Percentiles rank a stretch among this genome's conserved stretches.
phyloP scores from a whole-genome alignment of 2,797 vertebrate genomes.

The Hypotaenidia philippensis region DNA sequence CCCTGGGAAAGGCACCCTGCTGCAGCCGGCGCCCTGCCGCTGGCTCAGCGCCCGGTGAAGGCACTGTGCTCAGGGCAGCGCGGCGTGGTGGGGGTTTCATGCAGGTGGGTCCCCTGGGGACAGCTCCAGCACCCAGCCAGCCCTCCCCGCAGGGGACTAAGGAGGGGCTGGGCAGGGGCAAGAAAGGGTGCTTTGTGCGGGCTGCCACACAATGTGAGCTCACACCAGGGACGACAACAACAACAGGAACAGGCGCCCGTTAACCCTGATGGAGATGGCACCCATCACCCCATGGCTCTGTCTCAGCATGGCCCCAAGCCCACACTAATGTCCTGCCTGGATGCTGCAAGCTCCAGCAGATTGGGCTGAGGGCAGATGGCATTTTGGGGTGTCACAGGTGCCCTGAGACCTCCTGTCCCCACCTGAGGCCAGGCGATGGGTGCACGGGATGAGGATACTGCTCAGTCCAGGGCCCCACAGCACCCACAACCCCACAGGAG shows the following conservation, averaged over 20 bases:
- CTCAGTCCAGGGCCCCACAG: neutral
- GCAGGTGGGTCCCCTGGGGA: neutral
- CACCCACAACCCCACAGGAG: neutral
- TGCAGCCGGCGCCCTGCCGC: neutral
- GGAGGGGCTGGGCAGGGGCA: neutral
- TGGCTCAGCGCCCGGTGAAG: neutral
- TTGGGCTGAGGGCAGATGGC: neutral
- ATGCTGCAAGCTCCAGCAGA: neutral
- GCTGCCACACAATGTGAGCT: slow-evolving; percentile 29
- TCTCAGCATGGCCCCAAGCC: neutral
- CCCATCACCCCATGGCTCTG: neutral
- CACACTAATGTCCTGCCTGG: fast-evolving
- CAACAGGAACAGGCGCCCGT: neutral
- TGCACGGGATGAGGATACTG: neutral
- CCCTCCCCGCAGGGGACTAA: neutral
- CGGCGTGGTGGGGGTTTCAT: too few species aligned
- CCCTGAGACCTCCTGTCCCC: neutral
- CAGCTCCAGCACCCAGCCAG: neutral
- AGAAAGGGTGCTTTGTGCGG: slow-evolving; percentile 48
- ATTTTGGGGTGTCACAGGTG: neutral
- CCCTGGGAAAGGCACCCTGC: fast-evolving
- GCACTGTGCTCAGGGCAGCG: neutral
- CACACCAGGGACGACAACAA: slow-evolving; percentile 7
- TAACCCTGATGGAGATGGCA: neutral
- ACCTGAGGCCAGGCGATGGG: neutral